Evolutionary conservation across 64 coral and sea anemone species (phyloP), one percentile per base, ranked within the genome.

Genomic region (Platygyra sinensis): DNA sequence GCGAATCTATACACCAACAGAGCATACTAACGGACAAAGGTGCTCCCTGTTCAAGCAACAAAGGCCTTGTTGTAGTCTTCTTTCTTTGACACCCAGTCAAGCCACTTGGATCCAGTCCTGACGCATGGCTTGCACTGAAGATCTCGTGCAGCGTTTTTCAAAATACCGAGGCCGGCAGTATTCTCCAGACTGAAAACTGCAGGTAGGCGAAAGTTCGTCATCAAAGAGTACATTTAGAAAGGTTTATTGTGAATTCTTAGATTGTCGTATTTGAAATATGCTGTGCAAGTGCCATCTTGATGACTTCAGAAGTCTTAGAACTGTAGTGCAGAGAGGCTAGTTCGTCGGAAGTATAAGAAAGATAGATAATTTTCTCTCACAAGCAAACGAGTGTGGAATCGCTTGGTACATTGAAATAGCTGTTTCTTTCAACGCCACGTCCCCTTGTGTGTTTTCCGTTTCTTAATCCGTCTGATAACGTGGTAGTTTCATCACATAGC

Each of bases 51-150:
- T 67, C 62, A n/a, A 71, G 62, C 33, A 71, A 85, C 81, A 85
- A 85, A 85, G 81, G 38, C 63, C 38, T 49, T 85, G 62, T 85
- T 85, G 81, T 85, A 71, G 62, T 85, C 63, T 62, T 85, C 63
- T 62, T 84, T 62, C 13, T 83, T 39, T 31, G 22, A 11, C 10
- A 25, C 33, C 29, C 19, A 60, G 38, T 18, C 80, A 83, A 67
- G 80, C 33, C 63, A 50, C 81, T 85, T 85, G 81, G 81, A 71
- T 85, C 81, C 81, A 85, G 81, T 85, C 81, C 79, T 85, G 81
- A 85, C 81, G 81, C 81, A 85, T 85, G 81, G 81, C 81, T 85
- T 85, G 63, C 33, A 51, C 38, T 46, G 9, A 24, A 25, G 10
- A 72, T 50, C 60, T 20, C 63, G 42, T 18, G 33, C 60, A 71